Evolutionary conservation across 2,113 vertebrate species (phyloP).

Genomic region (Nothobranchius kuhntae): DNA sequence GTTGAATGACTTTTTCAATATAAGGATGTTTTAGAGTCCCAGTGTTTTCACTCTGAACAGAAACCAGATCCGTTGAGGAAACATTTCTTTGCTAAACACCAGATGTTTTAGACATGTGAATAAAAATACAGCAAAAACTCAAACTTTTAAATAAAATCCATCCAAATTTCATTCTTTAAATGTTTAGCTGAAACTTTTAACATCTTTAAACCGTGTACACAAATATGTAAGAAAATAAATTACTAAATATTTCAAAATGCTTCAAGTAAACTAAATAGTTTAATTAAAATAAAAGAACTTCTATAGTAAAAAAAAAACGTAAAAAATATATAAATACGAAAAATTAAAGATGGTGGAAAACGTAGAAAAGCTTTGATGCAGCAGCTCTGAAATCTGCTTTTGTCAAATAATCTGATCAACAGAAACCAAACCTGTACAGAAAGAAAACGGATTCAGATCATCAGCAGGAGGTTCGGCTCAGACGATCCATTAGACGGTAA

Average conservation of each 20-base stretch:
- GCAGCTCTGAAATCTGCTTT: too few species aligned
- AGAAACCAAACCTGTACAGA: too few species aligned
- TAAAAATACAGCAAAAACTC: too few species aligned
- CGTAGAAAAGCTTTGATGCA: too few species aligned
- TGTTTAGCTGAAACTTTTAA: conserved; percentile 5
- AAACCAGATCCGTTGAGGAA: neutral
- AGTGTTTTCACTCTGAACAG: neutral
- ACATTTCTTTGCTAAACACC: neutral
- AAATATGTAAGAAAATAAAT: conserved; percentile 77
- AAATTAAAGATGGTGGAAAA: too few species aligned
- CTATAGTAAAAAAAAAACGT: neutral
- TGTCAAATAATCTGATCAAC: too few species aligned
- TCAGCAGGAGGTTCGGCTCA: too few species aligned
- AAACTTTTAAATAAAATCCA: neutral
- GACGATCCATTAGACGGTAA: too few species aligned
- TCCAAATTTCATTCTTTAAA: neutral
- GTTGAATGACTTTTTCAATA: neutral
- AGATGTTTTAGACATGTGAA: too few species aligned
- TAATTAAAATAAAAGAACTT: conserved; percentile 7
- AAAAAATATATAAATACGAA: neutral
- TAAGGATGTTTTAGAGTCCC: neutral
- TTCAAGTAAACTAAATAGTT: too few species aligned
- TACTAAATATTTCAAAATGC: too few species aligned
- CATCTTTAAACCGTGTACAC: conserved; percentile 29
- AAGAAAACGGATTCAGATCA: too few species aligned